phyloP scores from a whole-genome alignment of 2,113 vertebrate species.

The Peromyscus leucopus region DNA sequence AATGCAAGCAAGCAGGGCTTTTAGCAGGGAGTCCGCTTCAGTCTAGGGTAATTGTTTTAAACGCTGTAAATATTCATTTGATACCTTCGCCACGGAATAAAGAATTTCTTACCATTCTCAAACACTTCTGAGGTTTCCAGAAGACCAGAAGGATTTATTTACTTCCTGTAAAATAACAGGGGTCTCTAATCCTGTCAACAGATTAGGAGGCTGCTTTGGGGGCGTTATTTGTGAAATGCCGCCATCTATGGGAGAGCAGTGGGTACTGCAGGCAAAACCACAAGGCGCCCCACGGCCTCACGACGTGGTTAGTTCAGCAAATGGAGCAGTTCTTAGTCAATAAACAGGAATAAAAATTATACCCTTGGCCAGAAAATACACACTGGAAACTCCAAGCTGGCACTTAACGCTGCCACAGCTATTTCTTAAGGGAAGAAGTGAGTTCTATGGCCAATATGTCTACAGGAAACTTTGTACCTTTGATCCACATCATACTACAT shows the following conservation, averaged over 20 bases:
- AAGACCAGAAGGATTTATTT: slow-evolving; percentile 80
- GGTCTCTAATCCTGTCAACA: slow-evolving; percentile 82
- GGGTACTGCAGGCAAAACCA: slow-evolving; percentile 64
- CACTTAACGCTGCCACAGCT: background rate
- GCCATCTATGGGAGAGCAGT: slow-evolving; percentile 93
- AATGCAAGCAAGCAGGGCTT: slow-evolving; percentile 72
- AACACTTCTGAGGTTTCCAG: slow-evolving; percentile 81
- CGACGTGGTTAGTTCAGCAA: background rate
- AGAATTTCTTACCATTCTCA: slow-evolving; percentile 74
- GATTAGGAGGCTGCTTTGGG: slow-evolving; percentile 53
- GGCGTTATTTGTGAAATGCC: slow-evolving; percentile 94
- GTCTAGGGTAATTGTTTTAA: slow-evolving; percentile 75
- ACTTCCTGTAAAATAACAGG: slow-evolving; percentile 82
- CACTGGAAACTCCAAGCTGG: background rate
- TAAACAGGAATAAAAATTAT: slow-evolving; percentile 75
- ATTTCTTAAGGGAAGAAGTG: background rate
- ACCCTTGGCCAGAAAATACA: slow-evolving; percentile 51
- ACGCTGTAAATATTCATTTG: slow-evolving; percentile 80
- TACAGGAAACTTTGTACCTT: background rate
- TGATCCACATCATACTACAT: background rate
- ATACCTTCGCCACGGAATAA: slow-evolving; percentile 76
- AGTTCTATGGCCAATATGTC: background rate
- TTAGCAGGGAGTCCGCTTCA: slow-evolving; percentile 49
- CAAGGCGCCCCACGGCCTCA: background rate
- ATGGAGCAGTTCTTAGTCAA: slow-evolving; percentile 58